phyloP scores from a whole-genome alignment of 2,113 vertebrate species.

The Phrynocephalus versicolor region DNA sequence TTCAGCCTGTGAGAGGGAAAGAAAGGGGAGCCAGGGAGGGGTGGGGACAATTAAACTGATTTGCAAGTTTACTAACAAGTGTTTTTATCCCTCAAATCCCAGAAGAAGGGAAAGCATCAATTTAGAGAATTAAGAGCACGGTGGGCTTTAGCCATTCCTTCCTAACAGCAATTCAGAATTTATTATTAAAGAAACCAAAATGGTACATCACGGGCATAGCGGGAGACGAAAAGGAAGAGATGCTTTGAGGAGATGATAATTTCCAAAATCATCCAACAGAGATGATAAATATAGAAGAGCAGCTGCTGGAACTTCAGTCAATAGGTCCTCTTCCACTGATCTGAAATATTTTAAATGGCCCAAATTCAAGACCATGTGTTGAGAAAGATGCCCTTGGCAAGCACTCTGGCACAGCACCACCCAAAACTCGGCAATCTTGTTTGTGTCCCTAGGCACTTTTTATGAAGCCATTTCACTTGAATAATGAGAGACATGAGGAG shows the following conservation, averaged over 20 bases:
- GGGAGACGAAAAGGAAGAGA: not conserved
- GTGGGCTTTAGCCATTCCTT: conserved; percentile 1
- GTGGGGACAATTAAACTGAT: not conserved
- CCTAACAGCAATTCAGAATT: not conserved
- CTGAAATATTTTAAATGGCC: conserved; percentile 31
- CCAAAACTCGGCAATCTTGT: not conserved
- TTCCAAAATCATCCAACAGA: conserved; percentile 23
- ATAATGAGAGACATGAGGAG: not conserved
- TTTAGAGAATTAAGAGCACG: not conserved
- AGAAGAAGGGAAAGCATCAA: not conserved
- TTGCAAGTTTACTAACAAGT: not conserved
- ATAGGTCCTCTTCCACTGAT: conserved; percentile 17
- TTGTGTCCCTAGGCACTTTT: not conserved
- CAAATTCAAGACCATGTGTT: not conserved
- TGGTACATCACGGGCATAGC: not conserved
- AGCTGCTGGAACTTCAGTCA: conserved; percentile 37
- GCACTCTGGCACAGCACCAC: not conserved
- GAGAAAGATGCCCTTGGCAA: not conserved
- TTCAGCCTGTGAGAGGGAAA: conserved; percentile 82
- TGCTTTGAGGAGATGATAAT: not conserved
- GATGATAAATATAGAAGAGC: not conserved
- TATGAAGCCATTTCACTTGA: not conserved
- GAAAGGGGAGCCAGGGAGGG: conserved; percentile 25
- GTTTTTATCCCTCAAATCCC: not conserved
- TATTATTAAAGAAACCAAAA: conserved; percentile 15